Base-by-base conservation (phyloP, 2,888 invertebrate genomes). In the Conops quadrifasciatus region DNA sequence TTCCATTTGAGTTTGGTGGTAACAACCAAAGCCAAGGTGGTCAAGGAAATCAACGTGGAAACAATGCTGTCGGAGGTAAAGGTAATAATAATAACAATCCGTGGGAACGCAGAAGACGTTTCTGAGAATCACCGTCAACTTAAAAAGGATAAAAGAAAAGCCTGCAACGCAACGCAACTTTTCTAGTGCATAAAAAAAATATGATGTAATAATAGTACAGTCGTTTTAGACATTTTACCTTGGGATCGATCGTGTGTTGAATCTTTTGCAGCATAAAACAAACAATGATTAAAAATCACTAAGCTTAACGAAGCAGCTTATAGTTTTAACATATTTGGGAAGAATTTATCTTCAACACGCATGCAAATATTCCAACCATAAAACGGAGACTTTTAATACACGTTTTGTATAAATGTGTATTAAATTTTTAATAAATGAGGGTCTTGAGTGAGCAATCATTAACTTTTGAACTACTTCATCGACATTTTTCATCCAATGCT, bases 51-150 rank as follows among this genome's bases (percentile, higher is more conserved):
- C 84, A 85, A 76, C 82, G 82, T 74, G 80, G 80, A 72, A 81
- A 75, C 70, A 78, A 76, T 72, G 77, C 75, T 71, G 78, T 73
- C 58, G 76, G 75, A 71, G 78, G 76, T 75, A 78, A 77, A 75
- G 78, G 80, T 79, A 82, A 80, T 77, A 83, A 81, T 77, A 84
- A 81, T 80, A 82, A 80, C 78, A 83, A 81, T 77, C 84, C 84
- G 76, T 84, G 84, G 84, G 84, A 81, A 77, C 78, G 84, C 78
- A 80, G 86, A 75, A 82, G 86, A 81, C 86, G 86, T 79, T 86
- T 85, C 81, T 86, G 85, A 82, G 77, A 77, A 74, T 70, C 73
- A 71, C 71, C 58, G 64, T 66, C 74, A 72, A 62, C 72, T 56
- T 60, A 60, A 65, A 68, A 30, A 71, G 74, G 72, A 74, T 68